These are phyloP conservation scores for Itoplectis maculator DNA, from an alignment of 2,888 invertebrate species.

Conservation along the genomic window DNA sequence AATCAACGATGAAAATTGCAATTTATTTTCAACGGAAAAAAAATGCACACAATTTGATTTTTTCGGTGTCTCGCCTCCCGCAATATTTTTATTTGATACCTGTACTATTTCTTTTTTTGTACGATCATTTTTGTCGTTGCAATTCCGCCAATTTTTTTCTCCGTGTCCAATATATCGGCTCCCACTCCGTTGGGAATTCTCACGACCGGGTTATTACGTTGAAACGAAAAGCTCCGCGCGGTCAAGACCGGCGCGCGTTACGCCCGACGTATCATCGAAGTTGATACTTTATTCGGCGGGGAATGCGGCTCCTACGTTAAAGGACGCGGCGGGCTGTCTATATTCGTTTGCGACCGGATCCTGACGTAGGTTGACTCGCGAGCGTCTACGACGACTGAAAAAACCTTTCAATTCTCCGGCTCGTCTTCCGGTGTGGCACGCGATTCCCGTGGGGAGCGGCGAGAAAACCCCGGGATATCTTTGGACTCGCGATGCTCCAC, in stretches of 20 bases:
- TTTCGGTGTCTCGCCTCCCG: no score
- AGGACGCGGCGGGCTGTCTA: neutral
- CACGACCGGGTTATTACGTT: neutral
- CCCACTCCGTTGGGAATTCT: no score
- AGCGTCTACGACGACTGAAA: neutral
- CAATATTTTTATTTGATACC: no score
- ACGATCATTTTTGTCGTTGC: neutral
- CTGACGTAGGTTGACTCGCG: constrained; percentile 25
- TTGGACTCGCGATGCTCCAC: neutral
- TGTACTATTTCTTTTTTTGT: no score
- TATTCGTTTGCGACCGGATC: constrained; percentile 13
- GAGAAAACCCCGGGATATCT: neutral
- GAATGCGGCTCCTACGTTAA: neutral
- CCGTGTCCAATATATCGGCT: no score
- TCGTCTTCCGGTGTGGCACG: neutral
- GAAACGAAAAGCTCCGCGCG: neutral
- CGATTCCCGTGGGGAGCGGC: constrained; percentile 30
- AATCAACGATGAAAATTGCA: no score
- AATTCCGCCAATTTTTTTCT: neutral
- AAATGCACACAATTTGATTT: no score
- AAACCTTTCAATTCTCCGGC: constrained; percentile 46
- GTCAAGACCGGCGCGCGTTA: no score
- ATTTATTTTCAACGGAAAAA: no score
- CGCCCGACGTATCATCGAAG: neutral
- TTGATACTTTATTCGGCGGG: neutral